Conservation (phyloP, 2,888 invertebrate genomes). For the Pyrrhosoma nymphula region DNA sequence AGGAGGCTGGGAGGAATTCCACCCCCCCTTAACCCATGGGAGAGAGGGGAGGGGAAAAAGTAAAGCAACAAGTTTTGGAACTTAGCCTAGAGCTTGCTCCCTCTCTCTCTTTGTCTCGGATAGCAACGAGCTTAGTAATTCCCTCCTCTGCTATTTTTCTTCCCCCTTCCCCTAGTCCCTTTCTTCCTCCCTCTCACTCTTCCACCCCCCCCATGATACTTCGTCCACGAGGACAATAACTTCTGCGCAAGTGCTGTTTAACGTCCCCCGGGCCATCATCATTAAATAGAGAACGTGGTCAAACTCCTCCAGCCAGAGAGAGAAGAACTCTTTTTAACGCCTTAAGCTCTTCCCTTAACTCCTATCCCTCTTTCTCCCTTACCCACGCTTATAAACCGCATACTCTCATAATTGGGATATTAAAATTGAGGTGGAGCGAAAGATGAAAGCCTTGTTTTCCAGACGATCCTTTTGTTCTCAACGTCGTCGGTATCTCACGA, state of each 20-base stretch:
- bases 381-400: background rate
- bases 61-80: background rate
- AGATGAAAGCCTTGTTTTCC: background rate
- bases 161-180: background rate
- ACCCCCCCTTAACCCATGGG: background rate
- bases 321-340: background rate
- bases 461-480: background rate
- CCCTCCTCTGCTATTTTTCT: background rate
- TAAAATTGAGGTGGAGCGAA: background rate
- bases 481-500: too few relatives aligned
- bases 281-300: background rate
- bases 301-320: background rate
- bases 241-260: background rate
- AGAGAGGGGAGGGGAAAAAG: background rate
- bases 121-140: background rate
- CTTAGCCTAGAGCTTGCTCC: background rate
- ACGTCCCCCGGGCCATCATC: background rate
- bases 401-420: background rate
- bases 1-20: background rate
- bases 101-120: background rate
- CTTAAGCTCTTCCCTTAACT: background rate
- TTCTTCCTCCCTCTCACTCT: background rate
- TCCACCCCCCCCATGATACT: background rate
- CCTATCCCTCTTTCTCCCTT: background rate
- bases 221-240: background rate